Conservation (phyloP, 1,140 invertebrate genomes). For the Maconellicoccus hirsutus region DNA sequence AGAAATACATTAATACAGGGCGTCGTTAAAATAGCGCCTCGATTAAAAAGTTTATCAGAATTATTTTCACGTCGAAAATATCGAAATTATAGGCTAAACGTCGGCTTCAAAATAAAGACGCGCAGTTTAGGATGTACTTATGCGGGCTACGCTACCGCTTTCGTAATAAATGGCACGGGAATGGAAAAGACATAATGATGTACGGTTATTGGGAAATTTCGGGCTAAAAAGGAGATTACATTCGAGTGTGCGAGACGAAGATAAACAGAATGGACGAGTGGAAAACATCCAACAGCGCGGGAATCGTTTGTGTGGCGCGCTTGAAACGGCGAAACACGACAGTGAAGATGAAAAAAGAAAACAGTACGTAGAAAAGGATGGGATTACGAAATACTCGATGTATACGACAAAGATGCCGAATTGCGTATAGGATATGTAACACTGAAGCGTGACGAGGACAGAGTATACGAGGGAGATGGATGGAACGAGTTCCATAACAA, state of each 20-base stretch:
- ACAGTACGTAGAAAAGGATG: not conserved
- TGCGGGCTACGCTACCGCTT: not conserved
- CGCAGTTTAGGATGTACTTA: not conserved
- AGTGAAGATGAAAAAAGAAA: not conserved
- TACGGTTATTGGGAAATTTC: constrained; percentile 21
- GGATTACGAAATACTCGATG: not conserved
- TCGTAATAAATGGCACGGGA: constrained; percentile 18
- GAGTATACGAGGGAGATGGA: not conserved
- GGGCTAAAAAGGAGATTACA: constrained; percentile 14
- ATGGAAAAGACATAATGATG: constrained; percentile 22
- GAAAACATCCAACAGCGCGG: not conserved
- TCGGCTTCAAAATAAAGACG: too few species aligned
- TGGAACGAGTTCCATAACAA: not conserved
- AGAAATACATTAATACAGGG: too few species aligned
- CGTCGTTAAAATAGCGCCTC: too few species aligned
- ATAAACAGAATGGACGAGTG: constrained; percentile 7
- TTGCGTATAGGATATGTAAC: not conserved
- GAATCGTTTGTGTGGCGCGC: not conserved
- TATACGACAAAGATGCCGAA: not conserved
- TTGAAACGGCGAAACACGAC: constrained; percentile 11
- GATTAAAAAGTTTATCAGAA: too few species aligned
- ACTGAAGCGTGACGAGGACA: not conserved
- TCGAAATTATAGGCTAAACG: too few species aligned
- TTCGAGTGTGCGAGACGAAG: constrained; percentile 3
- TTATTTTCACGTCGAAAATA: too few species aligned